Evolutionary conservation across 2,888 invertebrate genomes (phyloP).

Genomic region (Pristionchus entomophagus): DNA sequence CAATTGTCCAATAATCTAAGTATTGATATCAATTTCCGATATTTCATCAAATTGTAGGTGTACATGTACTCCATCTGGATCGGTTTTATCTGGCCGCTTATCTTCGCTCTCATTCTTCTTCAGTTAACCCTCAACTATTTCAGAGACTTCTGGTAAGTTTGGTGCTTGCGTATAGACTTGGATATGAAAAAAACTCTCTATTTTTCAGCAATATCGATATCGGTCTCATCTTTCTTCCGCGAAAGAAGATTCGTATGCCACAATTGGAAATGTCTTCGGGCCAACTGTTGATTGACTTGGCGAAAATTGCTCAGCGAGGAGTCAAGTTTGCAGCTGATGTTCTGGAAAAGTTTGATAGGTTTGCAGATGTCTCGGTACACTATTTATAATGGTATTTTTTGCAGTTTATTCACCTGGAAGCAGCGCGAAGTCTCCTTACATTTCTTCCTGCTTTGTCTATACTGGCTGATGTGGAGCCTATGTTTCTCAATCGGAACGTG

Average conservation of each 20-base stretch:
- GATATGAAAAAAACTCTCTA: neutral
- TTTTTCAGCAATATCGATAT: conserved; percentile 67
- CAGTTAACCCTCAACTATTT: conserved; percentile 77
- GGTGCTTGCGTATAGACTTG: too few relatives aligned
- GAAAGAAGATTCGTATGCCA: conserved; percentile 60
- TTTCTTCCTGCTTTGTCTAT: conserved; percentile 72
- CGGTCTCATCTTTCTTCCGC: conserved; percentile 69
- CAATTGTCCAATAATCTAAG: too few relatives aligned
- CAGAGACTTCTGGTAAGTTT: conserved; percentile 58
- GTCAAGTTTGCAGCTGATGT: conserved; percentile 67
- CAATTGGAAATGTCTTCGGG: conserved; percentile 69
- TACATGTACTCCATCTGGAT: conserved; percentile 77
- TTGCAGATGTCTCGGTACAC: conserved; percentile 47
- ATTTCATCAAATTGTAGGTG: conserved; percentile 74
- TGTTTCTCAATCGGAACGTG: conserved; percentile 72
- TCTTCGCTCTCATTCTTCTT: conserved; percentile 75
- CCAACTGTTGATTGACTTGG: conserved; percentile 78
- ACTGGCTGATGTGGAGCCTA: conserved; percentile 74
- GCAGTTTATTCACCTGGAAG: conserved; percentile 77
- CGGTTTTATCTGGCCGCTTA: conserved; percentile 76
- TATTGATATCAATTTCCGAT: neutral
- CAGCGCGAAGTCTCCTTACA: conserved; percentile 74
- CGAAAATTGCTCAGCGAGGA: conserved; percentile 77
- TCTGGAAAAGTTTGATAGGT: conserved; percentile 78
- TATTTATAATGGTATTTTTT: too few relatives aligned